Evolutionary conservation across 2,113 vertebrate species (phyloP).

Genomic region (Panthera leo): DNA sequence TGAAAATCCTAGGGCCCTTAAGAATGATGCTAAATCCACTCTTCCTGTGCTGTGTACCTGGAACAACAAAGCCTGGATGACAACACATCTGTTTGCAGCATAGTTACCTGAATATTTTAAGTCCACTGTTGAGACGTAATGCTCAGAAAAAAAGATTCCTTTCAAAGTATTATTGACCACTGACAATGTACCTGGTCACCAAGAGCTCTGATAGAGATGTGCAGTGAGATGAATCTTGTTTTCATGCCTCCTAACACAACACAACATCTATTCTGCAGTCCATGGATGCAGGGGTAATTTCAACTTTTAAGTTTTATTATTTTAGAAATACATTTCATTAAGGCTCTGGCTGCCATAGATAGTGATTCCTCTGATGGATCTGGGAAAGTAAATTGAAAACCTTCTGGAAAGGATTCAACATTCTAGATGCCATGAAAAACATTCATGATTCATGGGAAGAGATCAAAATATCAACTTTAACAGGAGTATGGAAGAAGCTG

Average conservation of each 20-base stretch:
- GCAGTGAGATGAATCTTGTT: neutral
- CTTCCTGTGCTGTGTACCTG: neutral
- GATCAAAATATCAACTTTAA: no score
- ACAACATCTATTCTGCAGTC: neutral
- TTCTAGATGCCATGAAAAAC: no score
- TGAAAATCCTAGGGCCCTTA: neutral
- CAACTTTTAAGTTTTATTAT: neutral
- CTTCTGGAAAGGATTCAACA: no score
- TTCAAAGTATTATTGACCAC: neutral
- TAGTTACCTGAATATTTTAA: neutral
- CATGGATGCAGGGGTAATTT: neutral
- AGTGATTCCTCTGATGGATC: neutral
- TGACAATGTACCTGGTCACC: neutral
- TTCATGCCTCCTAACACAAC: neutral
- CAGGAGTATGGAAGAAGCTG: no score
- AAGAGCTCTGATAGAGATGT: neutral
- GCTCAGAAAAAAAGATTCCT: neutral
- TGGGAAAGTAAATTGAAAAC: no score
- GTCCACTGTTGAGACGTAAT: neutral
- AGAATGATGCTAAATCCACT: neutral
- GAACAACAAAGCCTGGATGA: neutral
- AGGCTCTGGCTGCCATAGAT: neutral
- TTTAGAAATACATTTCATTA: neutral
- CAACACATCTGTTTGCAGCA: neutral
- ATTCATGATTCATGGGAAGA: no score